Base-by-base conservation (phyloP, 2,888 invertebrate species). In the Ectobius pallidus region DNA sequence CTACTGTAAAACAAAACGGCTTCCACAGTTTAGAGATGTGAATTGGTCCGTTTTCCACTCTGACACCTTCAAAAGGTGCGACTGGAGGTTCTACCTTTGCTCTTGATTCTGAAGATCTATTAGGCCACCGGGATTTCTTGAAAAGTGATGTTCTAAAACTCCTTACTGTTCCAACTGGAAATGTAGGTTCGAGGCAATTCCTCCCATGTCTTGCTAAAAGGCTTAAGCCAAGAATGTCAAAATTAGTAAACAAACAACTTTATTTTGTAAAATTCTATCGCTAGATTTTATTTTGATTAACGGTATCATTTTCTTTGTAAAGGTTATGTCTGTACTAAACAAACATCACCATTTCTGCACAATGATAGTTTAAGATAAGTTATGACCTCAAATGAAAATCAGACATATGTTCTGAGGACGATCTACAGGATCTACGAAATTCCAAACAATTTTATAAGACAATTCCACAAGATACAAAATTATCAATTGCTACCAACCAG, bases 1-100 rank as follows among this genome's bases (percentile, higher is more conserved):
- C 85, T 69, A 91, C 79, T 67, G 91, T 88, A 80, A 92, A 92
- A 55, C 87, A 81, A 65, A 91, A 84, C 22, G 90, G 90, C 82
- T 87, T 91, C 79, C 87, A 84, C 68, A 91, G 81, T 75, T 82
- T 84, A 61, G 81, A 82, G 16, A 83, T 77, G 69, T 83, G 79
- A 72, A 87, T 78, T 67, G 86, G 84, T 20, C 84, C 84, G 62
- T 20, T 39, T 20, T 72, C 69, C 62, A 34, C 34, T 25, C 44
- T 46, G 3, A 46, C 18, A 25, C 61, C 46, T 32, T 49, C 63
- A 34, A 65, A 46, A 7, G 49, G 49, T 7, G 27, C 18, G 7
- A 61, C 22, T 1, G 34, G 16, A 20, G 62, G 39, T 6, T 69
- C 62, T 6, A 63, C 32, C 39, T 52, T 52, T 25, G 65, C 34